Conservation (phyloP, 2,797 vertebrate genomes). For the Muraenolepis orangiensis region DNA sequence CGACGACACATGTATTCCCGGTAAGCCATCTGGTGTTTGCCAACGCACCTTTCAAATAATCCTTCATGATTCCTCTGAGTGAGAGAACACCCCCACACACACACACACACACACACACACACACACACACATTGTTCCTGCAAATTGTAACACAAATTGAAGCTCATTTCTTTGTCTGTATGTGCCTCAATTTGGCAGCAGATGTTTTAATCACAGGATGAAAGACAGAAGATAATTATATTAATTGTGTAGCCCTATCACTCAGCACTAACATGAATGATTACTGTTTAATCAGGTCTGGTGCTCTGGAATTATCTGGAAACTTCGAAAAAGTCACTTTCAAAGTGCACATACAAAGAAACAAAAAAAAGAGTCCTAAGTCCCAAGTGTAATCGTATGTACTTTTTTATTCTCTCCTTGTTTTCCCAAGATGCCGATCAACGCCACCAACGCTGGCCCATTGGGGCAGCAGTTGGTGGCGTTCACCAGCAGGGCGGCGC, state of each 20-base stretch:
- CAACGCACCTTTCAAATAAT: not conserved
- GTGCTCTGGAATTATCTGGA: not conserved
- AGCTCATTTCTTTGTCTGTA: not conserved
- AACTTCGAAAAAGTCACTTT: no score
- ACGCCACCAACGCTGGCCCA: constrained; percentile 78
- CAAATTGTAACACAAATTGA: no score
- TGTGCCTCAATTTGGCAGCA: not conserved
- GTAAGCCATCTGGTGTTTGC: not conserved
- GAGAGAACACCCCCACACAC: no score
- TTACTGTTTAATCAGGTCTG: not conserved
- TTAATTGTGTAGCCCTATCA: not conserved
- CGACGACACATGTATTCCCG: no score
- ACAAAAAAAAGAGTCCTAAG: not conserved
- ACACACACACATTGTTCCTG: no score
- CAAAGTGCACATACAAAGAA: not conserved
- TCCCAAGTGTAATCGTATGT: not conserved
- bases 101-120: no score
- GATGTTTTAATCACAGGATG: not conserved
- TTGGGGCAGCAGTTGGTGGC: constrained; percentile 81
- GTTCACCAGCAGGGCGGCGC: constrained; percentile 80
- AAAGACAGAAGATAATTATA: not conserved
- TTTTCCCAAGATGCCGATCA: constrained; percentile 78
- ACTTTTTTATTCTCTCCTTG: not conserved
- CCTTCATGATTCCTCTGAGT: not conserved
- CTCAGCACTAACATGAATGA: not conserved